Evolutionary conservation across 2,888 invertebrate species (phyloP), one percentile per base, ranked within the genome.

Genomic region (Pseudococcus jackbeardsleyi): DNA sequence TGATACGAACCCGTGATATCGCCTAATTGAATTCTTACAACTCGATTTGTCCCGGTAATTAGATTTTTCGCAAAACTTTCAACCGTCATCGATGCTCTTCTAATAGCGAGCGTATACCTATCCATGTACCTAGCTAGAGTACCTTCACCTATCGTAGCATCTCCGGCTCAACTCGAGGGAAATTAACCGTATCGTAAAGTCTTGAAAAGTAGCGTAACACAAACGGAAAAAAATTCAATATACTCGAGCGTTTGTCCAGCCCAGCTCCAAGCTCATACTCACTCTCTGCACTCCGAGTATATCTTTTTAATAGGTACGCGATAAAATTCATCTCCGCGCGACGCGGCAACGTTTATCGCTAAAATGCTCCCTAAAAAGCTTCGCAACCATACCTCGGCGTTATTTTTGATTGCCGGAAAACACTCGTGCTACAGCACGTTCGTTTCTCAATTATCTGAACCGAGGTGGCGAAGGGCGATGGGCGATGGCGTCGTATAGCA

Each of bases 1-100:
- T 1, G 26, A 33, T 22, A 22, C 64, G 22, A 22, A 19, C 7
- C 64, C 64, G 64, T 12, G 19, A 22, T 22, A 22, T 11, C 64
- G 9, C 19, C 5, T 64, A 64, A 64, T 64, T 22, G 19, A 64
- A 64, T 64, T 64, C 22, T 19, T 64, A 64, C 64, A 22, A 64
- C 64, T 22, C 64, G 6, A 64, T 64, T 64, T 22, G 19, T 64
- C 64, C 5, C 64, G 22, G 19, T 64, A 64, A 64, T 64, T 64
- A 22, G 22, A 64, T 64, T 64, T 64, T 64, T 22, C 26, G 19
- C 8, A 64, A 64, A 64, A 64, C 64, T 64, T 64, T 19, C 64
- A 64, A 64, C 64, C 64, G 64, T 64, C 64, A 64, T 22, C 64
- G 64, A 64, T 64, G 64, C 64, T 19, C 64, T 64, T 64, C 64